Evolutionary conservation across 2,113 vertebrate species (phyloP), one percentile per base, ranked within the genome.

Genomic region (Pterocles burchelli): DNA sequence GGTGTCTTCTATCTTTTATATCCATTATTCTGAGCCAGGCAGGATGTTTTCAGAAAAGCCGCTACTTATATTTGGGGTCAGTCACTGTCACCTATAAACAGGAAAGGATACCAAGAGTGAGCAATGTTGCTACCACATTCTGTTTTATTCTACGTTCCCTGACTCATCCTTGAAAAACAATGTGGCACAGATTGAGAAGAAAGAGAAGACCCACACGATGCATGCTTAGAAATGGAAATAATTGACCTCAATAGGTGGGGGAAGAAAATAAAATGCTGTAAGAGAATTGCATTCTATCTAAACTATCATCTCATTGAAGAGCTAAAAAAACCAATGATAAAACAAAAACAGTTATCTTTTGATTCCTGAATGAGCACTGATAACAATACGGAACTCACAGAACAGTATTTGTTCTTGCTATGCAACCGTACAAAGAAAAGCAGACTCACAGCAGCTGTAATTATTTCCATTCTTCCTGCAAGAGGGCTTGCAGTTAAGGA

Each of bases 1-100:
- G 99, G 83, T 99, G 98, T 76, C 99, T 96, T 45, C 99, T 97
- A 62, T 99, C 99, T 96, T 99, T 99, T 59, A 99, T 98, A 87
- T 99, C 99, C 99, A 99, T 99, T 79, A 10, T 95, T 55, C 66
- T 31, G 6, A 52, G 34, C 41, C 73, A 11, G 36, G 72, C 9
- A 59, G 82, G 26, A 22, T 0, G 54, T 20, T 51, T 70, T 83
- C 84, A 89, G 61, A 10, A 76, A 55, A 84, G 86, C 52, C 70
- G n/a, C 93, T 84, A 41, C 75, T 62, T 38, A 6, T 80, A 4
- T 18, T 6, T 58, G 84, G 34, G 57, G 36, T 66, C 78, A 78
- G 51, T 91, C 94, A 75, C 94, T 93, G 63, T 25, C 85, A 97
- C 98, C 98, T 98, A n/a, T 46, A 96, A 84, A 16, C 88, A 61